A percentile compares a stretch with the other conserved stretches of the same genome.
These are phyloP conservation scores for Acrocephalus kingi DNA, from an alignment of 2,113 vertebrate species.

Conservation along the genomic window DNA sequence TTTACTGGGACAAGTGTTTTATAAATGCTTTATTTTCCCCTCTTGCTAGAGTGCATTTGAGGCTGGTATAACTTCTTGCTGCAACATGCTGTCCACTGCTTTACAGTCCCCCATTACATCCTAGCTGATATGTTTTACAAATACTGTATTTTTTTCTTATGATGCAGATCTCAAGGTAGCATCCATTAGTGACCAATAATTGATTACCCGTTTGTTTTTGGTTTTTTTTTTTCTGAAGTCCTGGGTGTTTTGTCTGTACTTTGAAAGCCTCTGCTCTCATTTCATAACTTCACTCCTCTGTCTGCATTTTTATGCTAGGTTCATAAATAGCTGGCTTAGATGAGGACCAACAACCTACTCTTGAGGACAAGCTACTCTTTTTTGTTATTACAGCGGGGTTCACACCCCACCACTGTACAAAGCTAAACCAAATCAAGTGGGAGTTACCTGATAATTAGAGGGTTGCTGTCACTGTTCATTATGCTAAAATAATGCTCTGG, in stretches of 20 bases:
- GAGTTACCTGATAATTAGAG: neutral
- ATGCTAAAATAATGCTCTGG: neutral
- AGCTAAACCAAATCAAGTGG: neutral
- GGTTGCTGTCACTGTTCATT: neutral
- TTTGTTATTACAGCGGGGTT: neutral
- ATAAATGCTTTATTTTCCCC: neutral
- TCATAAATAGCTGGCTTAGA: neutral
- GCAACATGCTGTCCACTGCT: neutral
- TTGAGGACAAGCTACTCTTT: neutral
- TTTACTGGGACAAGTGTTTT: neutral
- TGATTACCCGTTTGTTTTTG: neutral
- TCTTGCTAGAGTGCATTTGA: neutral
- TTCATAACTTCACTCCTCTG: neutral
- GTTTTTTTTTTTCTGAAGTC: neutral
- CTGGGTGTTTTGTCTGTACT: neutral
- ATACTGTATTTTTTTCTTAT: neutral
- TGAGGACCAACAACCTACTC: neutral
- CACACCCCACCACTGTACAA: neutral
- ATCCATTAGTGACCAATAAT: neutral
- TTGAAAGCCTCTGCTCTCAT: neutral
- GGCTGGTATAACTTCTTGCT: neutral
- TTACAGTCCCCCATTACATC: neutral
- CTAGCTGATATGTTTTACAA: neutral
- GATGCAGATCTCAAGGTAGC: neutral
- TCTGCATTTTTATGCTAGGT: neutral